Percentiles rank a stretch among this genome's conserved stretches.
Evolutionary conservation across 1,140 invertebrate genomes (phyloP).

Genomic region (Leptinotarsa lineolata): DNA sequence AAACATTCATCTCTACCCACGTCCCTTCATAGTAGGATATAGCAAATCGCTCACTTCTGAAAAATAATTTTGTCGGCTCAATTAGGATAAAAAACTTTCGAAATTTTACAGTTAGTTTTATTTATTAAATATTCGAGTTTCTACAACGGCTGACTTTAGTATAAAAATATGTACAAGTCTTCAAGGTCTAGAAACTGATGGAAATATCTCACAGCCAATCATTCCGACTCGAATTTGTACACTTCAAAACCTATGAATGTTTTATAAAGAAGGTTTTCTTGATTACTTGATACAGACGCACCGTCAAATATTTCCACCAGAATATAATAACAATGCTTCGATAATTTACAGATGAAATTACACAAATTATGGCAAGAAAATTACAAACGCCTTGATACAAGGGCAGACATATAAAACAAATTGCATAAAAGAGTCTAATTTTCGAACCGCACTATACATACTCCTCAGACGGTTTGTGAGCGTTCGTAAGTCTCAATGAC

Average conservation of each 20-base stretch:
- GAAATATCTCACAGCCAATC: background rate
- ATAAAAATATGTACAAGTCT: conserved; percentile 30
- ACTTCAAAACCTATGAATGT: background rate
- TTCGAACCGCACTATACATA: conserved; percentile 64
- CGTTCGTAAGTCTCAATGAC: conserved; percentile 68
- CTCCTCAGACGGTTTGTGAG: conserved; percentile 78
- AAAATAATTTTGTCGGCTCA: background rate
- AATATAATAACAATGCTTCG: conserved; percentile 1
- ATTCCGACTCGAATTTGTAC: background rate
- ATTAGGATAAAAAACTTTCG: conserved; percentile 1
- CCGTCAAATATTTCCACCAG: background rate
- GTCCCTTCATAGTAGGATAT: no score
- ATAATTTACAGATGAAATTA: conserved; percentile 43
- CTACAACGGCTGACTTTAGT: conserved; percentile 25
- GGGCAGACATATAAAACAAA: conserved; percentile 33
- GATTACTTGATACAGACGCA: background rate
- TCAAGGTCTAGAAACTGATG: conserved; percentile 2
- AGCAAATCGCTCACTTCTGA: no score
- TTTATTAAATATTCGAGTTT: conserved; percentile 26
- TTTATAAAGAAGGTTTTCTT: no score
- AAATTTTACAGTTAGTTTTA: conserved; percentile 30
- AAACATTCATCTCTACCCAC: no score
- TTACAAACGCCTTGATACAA: conserved; percentile 52
- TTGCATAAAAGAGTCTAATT: conserved; percentile 31
- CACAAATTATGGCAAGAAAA: conserved; percentile 53